Conservation (phyloP, 2,888 invertebrate genomes). For the Erynnis tages region DNA sequence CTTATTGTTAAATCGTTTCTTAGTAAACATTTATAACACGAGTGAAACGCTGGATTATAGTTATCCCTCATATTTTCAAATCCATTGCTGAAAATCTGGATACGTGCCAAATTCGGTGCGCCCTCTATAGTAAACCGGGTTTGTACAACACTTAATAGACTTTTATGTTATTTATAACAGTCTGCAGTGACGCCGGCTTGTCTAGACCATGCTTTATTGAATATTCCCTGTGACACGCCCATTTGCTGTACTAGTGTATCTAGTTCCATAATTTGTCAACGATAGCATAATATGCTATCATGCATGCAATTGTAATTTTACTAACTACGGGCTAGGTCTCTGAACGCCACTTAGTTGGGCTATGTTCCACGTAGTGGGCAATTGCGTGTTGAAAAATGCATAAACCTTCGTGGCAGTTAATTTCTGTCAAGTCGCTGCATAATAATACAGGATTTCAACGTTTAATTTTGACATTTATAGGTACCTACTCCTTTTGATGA, state of each 20-base stretch:
- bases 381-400: constrained; percentile 8
- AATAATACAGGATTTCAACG: background rate
- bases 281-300: constrained; percentile 22
- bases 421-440: background rate
- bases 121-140: constrained; percentile 37
- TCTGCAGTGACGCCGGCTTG: constrained; percentile 65
- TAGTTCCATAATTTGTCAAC: constrained; percentile 35
- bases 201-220: constrained; percentile 49
- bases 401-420: constrained; percentile 1
- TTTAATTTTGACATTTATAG: too few species aligned
- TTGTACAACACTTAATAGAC: constrained; percentile 42
- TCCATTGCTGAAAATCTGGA: constrained; percentile 38
- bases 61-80: constrained; percentile 9
- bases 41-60: background rate
- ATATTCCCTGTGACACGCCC: constrained; percentile 46
- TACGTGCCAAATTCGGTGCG: constrained; percentile 45
- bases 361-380: background rate
- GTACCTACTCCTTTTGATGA: too few species aligned
- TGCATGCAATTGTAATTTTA: constrained; percentile 26
- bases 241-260: constrained; percentile 26
- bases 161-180: constrained; percentile 55
- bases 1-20: background rate
- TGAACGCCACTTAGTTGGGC: constrained; percentile 7
- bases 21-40: background rate
- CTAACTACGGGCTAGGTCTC: constrained; percentile 9